Conservation (phyloP, 2,113 vertebrate genomes). For the Leuciscus idus region DNA sequence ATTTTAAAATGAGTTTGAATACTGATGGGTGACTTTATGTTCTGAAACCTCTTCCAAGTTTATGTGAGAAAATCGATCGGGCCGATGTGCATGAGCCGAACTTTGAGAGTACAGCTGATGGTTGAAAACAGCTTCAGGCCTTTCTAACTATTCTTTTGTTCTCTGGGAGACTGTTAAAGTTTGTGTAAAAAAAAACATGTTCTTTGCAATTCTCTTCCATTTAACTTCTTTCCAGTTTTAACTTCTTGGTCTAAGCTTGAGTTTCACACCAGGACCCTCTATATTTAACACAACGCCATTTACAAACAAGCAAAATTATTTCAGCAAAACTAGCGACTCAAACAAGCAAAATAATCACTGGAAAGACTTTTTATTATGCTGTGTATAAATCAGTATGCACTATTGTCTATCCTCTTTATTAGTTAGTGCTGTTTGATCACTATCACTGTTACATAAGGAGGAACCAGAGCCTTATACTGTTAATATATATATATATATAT, state of each 20-base stretch:
- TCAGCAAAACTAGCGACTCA: no score
- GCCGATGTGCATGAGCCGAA: neutral
- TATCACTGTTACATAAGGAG: neutral
- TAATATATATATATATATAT: no score
- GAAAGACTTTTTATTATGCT: no score
- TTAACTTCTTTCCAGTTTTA: neutral
- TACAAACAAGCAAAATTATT: no score
- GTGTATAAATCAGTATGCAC: neutral
- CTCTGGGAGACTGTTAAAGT: neutral
- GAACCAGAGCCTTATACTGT: neutral
- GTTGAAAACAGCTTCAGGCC: neutral
- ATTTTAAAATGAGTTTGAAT: neutral
- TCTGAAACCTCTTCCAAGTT: neutral
- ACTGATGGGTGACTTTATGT: neutral
- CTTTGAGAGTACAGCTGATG: neutral
- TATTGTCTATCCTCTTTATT: neutral
- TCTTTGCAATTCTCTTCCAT: neutral
- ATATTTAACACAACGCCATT: neutral
- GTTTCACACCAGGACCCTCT: neutral
- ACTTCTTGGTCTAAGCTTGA: neutral
- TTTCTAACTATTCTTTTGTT: no score
- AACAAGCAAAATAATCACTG: no score
- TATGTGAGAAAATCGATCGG: neutral
- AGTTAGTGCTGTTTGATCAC: neutral
- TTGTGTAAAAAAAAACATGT: neutral